Base-by-base conservation (phyloP, 1,140 invertebrate genomes). In the Colletes gigas region DNA sequence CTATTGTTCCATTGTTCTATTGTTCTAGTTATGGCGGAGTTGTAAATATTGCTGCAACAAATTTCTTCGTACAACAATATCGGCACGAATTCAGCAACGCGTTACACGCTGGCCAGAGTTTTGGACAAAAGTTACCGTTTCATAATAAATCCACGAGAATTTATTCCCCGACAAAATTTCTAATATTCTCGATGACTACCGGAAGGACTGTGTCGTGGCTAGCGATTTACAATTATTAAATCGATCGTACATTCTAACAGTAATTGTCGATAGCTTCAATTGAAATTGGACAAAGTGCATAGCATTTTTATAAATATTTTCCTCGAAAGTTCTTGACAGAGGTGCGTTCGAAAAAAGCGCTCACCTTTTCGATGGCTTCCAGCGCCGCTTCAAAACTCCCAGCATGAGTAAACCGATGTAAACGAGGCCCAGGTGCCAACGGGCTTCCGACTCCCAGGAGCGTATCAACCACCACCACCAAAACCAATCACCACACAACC, bases 281-380 rank as follows among this genome's bases (percentile, higher is more conserved):
- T 30, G 30, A 30, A 30, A 30, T 30, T 30, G 1, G 30, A 30
- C 30, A 30, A 30, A 30, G 30, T 30, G 30, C 30, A 30, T 30
- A 2, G 44, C 12, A 0, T 50, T 50, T n/a, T 5, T 9, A n/a
- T n/a, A n/a, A n/a, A 10, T 15, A 12, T 10, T 8, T 21, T 8
- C 12, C 2, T 14, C 6, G 3, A 69, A n/a, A 10, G n/a, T n/a
- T n/a, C n/a, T n/a, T n/a, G n/a, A n/a, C n/a, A n/a, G n/a, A n/a
- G 14, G 30, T 8, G 41, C 44, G 50, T 10, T 8, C 1, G 50
- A 50, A 10, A 10, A 19, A 15, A 30, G 0, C 10, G 76, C 82
- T 88, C 55, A 92, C 91, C 91, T 83, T 89, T 92, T 92, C 57
- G 90, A 91, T 80, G 91, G 91, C 88, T 92, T 92, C 91, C 91